Conservation (phyloP, 1,140 invertebrate species). For the Pachyrhynchus sulphureomaculatus region DNA sequence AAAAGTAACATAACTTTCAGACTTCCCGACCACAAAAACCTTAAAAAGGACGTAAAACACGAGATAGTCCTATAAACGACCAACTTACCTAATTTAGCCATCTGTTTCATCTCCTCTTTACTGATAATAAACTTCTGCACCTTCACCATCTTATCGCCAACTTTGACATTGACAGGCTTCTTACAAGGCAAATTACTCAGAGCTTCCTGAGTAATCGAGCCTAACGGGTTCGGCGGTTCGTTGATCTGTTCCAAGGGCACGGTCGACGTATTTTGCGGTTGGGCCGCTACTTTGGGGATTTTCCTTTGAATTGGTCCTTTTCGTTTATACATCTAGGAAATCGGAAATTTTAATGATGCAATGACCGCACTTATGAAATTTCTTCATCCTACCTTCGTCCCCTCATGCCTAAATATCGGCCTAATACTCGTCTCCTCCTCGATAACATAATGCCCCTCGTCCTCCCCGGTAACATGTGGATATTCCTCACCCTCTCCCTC, state of each 20-base stretch:
- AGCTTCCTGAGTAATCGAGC: not conserved
- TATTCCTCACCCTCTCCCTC: not conserved
- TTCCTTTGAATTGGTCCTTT: conserved; percentile 26
- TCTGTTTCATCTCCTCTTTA: conserved; percentile 60
- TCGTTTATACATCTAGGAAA: conserved; percentile 38
- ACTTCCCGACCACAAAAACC: too few relatives aligned
- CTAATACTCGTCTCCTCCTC: conserved; percentile 38
- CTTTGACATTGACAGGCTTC: conserved; percentile 56
- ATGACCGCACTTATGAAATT: not conserved
- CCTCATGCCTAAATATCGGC: conserved; percentile 46
- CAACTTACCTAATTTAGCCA: conserved; percentile 60
- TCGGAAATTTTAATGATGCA: not conserved
- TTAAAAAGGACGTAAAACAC: too few relatives aligned
- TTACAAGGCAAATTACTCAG: conserved; percentile 35
- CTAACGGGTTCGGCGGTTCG: conserved; percentile 23
- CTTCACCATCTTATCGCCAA: conserved; percentile 59
- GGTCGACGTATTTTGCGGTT: conserved; percentile 2
- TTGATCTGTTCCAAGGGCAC: conserved; percentile 36
- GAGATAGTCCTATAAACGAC: too few relatives aligned
- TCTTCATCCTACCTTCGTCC: conserved; percentile 39
- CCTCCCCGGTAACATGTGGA: not conserved
- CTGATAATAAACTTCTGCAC: conserved; percentile 63
- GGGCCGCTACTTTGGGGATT: conserved; percentile 4
- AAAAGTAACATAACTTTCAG: too few relatives aligned
- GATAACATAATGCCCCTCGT: not conserved